These are phyloP conservation scores for Platysternon megacephalum DNA, from an alignment of 2,113 vertebrate genomes.

Conservation along the genomic window DNA sequence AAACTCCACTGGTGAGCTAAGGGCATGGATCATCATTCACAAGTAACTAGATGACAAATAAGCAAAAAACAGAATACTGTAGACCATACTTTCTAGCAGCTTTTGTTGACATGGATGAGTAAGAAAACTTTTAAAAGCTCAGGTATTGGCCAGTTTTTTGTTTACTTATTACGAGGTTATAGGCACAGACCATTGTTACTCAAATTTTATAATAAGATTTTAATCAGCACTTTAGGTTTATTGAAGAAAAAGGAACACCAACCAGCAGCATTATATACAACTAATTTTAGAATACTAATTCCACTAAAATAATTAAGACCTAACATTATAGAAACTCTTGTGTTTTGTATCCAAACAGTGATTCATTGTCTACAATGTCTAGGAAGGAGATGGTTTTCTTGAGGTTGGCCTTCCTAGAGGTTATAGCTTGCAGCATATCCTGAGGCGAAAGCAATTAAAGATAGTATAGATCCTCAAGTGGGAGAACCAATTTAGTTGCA, in stretches of 20 bases:
- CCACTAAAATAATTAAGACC: background rate
- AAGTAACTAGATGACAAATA: background rate
- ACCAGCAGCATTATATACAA: background rate
- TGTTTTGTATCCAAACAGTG: background rate
- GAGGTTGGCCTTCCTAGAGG: background rate
- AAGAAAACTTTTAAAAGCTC: background rate
- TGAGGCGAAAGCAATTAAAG: slow-evolving; percentile 19
- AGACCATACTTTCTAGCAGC: accelerated
- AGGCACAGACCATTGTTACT: background rate
- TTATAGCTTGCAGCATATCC: background rate
- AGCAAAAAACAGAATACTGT: background rate
- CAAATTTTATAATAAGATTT: background rate
- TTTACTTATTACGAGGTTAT: background rate
- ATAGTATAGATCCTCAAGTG: background rate
- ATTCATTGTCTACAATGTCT: background rate
- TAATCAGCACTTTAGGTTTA: background rate
- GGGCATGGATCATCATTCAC: background rate
- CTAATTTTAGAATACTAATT: background rate
- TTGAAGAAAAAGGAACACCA: background rate
- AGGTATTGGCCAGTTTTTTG: background rate
- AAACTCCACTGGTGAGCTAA: background rate
- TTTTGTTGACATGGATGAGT: background rate
- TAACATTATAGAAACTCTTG: background rate
- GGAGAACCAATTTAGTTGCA: background rate
- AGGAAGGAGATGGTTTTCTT: background rate